Conservation (phyloP, 2,113 vertebrate species). For the Casuarius casuarius region DNA sequence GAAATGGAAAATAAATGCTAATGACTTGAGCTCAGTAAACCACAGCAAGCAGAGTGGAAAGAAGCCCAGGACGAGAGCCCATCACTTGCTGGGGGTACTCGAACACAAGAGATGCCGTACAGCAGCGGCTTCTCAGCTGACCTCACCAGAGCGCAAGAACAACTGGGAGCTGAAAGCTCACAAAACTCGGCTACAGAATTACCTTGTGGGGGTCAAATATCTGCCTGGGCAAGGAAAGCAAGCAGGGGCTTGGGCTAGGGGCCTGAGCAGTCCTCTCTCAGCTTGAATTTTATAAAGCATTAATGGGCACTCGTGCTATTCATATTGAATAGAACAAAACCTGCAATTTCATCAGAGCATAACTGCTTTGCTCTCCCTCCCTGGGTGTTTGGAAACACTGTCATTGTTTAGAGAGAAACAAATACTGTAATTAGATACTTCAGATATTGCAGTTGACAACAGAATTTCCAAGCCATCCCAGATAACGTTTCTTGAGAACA, state of each 20-base stretch:
- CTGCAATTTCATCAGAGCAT: too few species aligned
- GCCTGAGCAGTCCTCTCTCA: background rate
- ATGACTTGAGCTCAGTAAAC: too few species aligned
- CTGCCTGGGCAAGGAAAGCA: too few species aligned
- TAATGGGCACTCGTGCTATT: too few species aligned
- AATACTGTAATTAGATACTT: background rate
- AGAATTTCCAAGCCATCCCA: background rate
- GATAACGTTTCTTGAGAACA: background rate
- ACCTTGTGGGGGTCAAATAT: too few species aligned
- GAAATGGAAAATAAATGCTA: too few species aligned
- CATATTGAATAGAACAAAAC: background rate
- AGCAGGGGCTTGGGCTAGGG: background rate
- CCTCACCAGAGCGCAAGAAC: too few species aligned
- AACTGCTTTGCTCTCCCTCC: background rate
- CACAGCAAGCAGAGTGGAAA: too few species aligned
- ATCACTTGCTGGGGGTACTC: background rate
- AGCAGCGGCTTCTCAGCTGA: background rate
- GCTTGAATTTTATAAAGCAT: too few species aligned
- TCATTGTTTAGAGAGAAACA: background rate
- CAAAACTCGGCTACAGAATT: too few species aligned
- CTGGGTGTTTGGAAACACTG: background rate
- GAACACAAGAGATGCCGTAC: background rate
- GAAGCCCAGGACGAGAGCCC: background rate
- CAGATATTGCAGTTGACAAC: slow-evolving; percentile 10
- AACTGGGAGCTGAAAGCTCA: too few species aligned